These are phyloP conservation scores for Amblyraja radiata DNA, from an alignment of 2,797 vertebrate species.

Conservation along the genomic window DNA sequence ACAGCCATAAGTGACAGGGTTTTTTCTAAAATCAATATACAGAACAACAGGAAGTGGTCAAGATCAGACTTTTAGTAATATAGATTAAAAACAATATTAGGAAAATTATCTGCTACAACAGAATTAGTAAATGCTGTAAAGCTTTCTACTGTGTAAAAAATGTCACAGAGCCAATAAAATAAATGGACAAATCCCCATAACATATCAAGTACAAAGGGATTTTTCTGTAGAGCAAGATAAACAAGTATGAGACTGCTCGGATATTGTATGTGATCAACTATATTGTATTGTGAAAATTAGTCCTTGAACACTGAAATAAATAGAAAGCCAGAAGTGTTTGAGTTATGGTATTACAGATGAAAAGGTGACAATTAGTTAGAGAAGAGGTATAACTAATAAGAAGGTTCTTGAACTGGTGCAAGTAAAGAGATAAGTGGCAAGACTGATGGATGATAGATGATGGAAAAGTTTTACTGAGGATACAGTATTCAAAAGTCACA, in stretches of 20 bases:
- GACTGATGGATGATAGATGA: not conserved
- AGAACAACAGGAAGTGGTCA: too few species aligned
- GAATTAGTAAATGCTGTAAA: not conserved
- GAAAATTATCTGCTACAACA: not conserved
- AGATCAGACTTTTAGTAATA: too few species aligned
- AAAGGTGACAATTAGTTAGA: not conserved
- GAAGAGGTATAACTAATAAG: not conserved
- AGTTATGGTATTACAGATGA: not conserved
- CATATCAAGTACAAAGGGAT: not conserved
- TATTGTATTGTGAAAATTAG: not conserved
- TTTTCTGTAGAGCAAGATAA: not conserved
- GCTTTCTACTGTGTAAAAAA: not conserved
- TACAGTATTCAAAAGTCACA: not conserved
- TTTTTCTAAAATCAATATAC: too few species aligned
- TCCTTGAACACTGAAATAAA: not conserved
- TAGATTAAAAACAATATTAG: too few species aligned
- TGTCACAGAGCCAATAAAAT: not conserved
- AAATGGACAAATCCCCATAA: not conserved
- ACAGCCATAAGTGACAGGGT: too few species aligned
- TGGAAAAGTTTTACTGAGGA: not conserved
- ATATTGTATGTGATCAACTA: not conserved
- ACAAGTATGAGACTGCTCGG: not conserved
- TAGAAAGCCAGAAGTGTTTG: not conserved
- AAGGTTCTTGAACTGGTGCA: not conserved
- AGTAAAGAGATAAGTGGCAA: not conserved